Evolutionary conservation across 2,797 vertebrate species (phyloP).

Genomic region (Trachops cirrhosus): DNA sequence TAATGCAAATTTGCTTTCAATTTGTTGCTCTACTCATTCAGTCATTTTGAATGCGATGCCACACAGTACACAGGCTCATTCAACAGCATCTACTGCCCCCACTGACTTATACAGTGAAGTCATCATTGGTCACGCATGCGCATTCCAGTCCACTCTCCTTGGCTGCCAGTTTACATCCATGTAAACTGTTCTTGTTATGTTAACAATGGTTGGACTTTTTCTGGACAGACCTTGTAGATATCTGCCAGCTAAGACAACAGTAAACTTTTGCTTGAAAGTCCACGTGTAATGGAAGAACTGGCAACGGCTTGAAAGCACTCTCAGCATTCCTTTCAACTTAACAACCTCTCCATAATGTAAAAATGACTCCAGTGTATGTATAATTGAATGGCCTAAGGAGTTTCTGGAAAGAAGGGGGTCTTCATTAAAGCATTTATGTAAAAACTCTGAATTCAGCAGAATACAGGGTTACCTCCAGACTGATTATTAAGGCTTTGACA

Average conservation of each 20-base stretch:
- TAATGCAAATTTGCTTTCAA: too few species aligned
- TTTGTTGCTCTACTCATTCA: too few species aligned
- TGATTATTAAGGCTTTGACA: background rate
- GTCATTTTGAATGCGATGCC: too few species aligned
- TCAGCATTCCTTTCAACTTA: conserved; percentile 1
- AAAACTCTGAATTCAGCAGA: conserved; percentile 30
- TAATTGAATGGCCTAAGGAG: conserved; percentile 25
- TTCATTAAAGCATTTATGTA: conserved; percentile 17
- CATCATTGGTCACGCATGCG: too few species aligned
- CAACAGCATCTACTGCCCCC: too few species aligned
- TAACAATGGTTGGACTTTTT: too few species aligned
- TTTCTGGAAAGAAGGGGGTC: conserved; percentile 21
- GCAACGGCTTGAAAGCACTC: background rate
- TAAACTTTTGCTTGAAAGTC: background rate
- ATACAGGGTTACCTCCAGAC: background rate
- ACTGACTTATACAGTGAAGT: too few species aligned
- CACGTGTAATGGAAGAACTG: background rate
- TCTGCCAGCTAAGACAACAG: background rate
- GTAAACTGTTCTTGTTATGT: too few species aligned
- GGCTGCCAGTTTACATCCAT: too few species aligned
- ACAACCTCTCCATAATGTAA: conserved; percentile 40
- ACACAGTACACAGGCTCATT: too few species aligned
- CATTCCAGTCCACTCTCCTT: too few species aligned
- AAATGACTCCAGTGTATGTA: conserved; percentile 17
- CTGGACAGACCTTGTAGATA: background rate